These are phyloP conservation scores for Batillaria attramentaria DNA, from an alignment of 1,140 invertebrate species.

Conservation along the genomic window DNA sequence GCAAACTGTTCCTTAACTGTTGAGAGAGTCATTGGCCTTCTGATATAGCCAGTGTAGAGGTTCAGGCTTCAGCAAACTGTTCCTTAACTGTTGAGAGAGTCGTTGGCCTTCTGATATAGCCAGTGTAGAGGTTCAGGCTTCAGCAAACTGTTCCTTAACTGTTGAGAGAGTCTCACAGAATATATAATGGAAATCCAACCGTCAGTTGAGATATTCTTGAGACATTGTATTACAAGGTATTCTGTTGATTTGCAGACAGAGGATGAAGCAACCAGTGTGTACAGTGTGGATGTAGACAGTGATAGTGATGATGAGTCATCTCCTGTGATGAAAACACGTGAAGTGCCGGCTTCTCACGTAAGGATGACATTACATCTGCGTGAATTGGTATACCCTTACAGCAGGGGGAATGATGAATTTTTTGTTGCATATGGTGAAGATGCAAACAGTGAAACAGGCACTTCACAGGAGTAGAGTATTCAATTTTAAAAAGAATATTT, in stretches of 20 bases:
- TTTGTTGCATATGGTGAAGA: no score
- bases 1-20: no score
- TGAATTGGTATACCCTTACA: no score
- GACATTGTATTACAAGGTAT: neutral
- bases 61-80: no score
- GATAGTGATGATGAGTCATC: constrained; percentile 42
- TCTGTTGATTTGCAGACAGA: neutral
- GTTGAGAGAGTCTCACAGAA: neutral
- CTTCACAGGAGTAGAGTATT: no score
- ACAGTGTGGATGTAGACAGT: constrained; percentile 36
- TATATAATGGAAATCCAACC: neutral
- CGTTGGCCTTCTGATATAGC: neutral
- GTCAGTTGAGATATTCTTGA: neutral
- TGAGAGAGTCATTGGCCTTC: no score
- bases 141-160: neutral
- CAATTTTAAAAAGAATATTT: no score
- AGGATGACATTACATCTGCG: no score
- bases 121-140: neutral
- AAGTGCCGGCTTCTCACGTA: constrained; percentile 42
- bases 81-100: no score
- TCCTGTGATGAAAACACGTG: constrained; percentile 39
- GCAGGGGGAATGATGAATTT: no score
- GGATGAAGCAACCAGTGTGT: constrained; percentile 20
- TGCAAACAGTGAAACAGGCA: no score
- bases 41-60: no score